Base-by-base conservation (phyloP, 2,888 invertebrate genomes). In the Cyaniris semiargus region DNA sequence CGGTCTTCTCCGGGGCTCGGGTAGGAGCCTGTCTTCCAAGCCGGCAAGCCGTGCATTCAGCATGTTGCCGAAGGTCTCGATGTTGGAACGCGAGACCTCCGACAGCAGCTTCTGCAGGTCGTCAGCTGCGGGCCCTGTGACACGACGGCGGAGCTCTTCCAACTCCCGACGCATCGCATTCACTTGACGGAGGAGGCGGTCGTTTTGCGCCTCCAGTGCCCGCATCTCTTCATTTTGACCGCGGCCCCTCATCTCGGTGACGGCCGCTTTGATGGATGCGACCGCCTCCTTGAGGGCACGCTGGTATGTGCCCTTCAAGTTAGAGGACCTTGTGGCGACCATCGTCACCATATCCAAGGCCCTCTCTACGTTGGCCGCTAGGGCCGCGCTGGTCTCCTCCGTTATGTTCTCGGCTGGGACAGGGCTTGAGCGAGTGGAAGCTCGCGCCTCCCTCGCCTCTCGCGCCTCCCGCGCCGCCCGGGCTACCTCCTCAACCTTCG, bases 21-120 rank as follows among this genome's bases (percentile, higher is more conserved):
- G 72, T 1, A 72, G 48, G 3, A 72, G 72, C 3, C 72, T 15
- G 13, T 34, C 72, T 44, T 72, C 72, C 0, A 72, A 13, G 44
- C 72, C n/a, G 10, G 38, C 72, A 0, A 72, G 1, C 13, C 48
- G 3, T 1, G 53, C 74, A 13, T 74, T 48, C 1, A 74, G 70
- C 70, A 27, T 70, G 23, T 70, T 70, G 70, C 70, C 70, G 70
- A 70, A 27, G 23, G 70, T 70, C 27, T 70, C 70, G 1, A 70
- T 70, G 70, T 70, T 70, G 31, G 70, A 70, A 27, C 66, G 66
- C 1, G 66, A 66, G 66, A 66, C 66, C 18, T 66, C 66, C 21
- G 23, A 66, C 23, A 66, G 13, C 27, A 70, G 2, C 27, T 13
- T 23, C 15, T 70, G 70, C 23, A 70, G 27, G 27, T 70, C 70